Base-by-base conservation (phyloP, 1,140 invertebrate genomes). In the Papilio machaon region DNA sequence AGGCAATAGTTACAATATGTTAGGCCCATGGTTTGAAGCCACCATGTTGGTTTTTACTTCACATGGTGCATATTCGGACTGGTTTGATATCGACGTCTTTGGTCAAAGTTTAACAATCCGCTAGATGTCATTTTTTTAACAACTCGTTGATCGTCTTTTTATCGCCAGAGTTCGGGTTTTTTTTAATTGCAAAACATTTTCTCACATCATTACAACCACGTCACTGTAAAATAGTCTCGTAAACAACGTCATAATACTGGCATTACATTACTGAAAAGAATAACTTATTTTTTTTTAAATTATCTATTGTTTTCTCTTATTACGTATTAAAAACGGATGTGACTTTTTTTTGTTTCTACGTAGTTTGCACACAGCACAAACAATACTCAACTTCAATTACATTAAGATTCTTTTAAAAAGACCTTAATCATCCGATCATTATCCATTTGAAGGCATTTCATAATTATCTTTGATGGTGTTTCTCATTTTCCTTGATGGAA, bases 221-320 rank as follows among this genome's bases (percentile, higher is more conserved):
- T 35, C 64, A 35, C 13, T 15, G 35, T 30, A 64, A 64, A 64
- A 35, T 8, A 38, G 30, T 19, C 17, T 7, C 54, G 54, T 19
- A 19, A 58, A 58, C 54, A 19, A 70, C 64, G 64, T 70, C 30
- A 70, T 38, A 30, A 70, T 35, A 70, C 64, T 35, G 11, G 64
- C 5, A 67, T 35, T 67, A 35, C 30, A 64, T 64, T 13, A 70
- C 30, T 70, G 64, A 2, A 64, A 38, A 70, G 64, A 38, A 70
- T 70, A 30, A 70, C 64, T 15, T 70, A 38, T 38, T 70, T 13
- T 64, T 64, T 64, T 30, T 70, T 23, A 5, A 5, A 35, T 35
- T 30, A 64, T 23, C 64, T 15, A 70, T 70, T 70, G 64, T 70
- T 70, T 70, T 35, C 30, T 30, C 60, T 70, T 70, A 35, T 64